Base-by-base conservation (phyloP, 2,797 vertebrate species). In the Hyperoplus immaculatus region DNA sequence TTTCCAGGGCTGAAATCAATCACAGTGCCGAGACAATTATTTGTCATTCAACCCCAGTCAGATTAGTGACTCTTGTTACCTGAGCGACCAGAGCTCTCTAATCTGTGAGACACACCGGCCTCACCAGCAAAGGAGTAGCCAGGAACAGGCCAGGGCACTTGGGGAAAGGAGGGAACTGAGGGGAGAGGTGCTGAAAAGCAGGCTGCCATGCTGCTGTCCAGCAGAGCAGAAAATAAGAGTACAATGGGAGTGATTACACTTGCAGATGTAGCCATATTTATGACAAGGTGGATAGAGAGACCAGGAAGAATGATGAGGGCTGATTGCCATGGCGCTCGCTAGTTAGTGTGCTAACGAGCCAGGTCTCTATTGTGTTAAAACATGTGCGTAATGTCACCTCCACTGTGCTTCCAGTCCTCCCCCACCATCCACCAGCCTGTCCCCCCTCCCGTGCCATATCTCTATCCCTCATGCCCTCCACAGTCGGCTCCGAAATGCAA, bases 21-120 rank as follows among this genome's bases (percentile, higher is more conserved):
- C 98, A 97, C 95, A 91, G 96, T 95, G 95, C 96, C 95, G 95
- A 95, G 97, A 97, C 97, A 98, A 98, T 98, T 98, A 98, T 96
- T 94, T 96, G 97, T 98, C 98, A 99, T 98, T 98, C 97, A 96
- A 96, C 95, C 96, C 87, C 95, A 89, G 95, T 92, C 94, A 97
- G 97, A 98, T 99, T 97, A 98, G 96, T 95, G 97, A 96, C 91
- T 97, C 90, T 95, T 97, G 97, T 98, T 98, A 98, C 97, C 97
- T 99, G 97, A 97, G 97, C 95, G 96, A 96, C 95, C 95, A 92
- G 75, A 82, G 87, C 83, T 90, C 88, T 93, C 89, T 95, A 93
- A 94, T 94, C 92, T 90, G 85, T 29, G 90, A 86, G 92, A 86
- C 87, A 67, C 81, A 81, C 87, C 69, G 87, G 84, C 81, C 90